These are phyloP conservation scores for Sminthurinus aureus DNA, from an alignment of 2,888 invertebrate genomes.

Conservation along the genomic window DNA sequence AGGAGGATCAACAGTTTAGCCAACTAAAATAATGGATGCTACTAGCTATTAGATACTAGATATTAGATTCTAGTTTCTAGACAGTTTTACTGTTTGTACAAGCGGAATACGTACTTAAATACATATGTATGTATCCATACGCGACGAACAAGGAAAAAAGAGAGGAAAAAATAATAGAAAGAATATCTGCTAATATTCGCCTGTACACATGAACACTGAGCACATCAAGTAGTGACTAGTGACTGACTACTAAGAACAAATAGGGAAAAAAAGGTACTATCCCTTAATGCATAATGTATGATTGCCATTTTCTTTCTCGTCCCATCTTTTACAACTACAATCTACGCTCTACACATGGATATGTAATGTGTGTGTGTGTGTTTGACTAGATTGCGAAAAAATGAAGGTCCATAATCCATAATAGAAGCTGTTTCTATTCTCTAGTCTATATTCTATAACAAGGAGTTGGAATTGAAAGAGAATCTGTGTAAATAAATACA, in stretches of 20 bases:
- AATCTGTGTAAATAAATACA: too few species aligned
- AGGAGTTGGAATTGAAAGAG: too few species aligned
- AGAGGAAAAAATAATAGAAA: background rate
- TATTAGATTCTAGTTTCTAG: background rate
- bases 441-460: too few species aligned
- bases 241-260: background rate
- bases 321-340: background rate
- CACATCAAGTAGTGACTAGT: background rate
- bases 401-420: background rate
- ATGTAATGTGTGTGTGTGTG: too few species aligned
- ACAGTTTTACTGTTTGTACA: background rate
- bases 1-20: too few species aligned
- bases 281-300: background rate
- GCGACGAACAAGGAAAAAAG: background rate
- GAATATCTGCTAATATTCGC: background rate
- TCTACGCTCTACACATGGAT: too few species aligned
- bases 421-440: too few species aligned
- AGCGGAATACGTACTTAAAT: background rate
- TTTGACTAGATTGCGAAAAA: background rate
- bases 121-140: background rate
- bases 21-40: too few species aligned
- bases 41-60: too few species aligned
- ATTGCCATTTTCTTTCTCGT: background rate
- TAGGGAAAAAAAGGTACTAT: background rate
- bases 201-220: background rate